Evolutionary conservation across 2,888 invertebrate species (phyloP), one percentile per base, ranked within the genome.

Genomic region (Dromius quadrimaculatus): DNA sequence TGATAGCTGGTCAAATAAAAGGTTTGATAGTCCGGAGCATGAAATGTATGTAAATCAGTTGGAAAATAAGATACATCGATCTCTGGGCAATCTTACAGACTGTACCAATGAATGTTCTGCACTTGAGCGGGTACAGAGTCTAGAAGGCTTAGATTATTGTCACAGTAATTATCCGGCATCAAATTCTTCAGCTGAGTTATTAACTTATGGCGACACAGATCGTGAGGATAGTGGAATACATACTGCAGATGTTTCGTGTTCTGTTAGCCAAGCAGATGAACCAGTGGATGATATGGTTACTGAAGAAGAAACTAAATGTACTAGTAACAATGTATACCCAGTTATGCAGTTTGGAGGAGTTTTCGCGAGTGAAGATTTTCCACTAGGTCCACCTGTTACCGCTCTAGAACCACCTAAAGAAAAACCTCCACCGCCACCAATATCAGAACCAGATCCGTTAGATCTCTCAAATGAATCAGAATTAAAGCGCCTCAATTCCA

Each of bases 361-460:
- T 1, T 70, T 70, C 17, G 23, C 36, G 5, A 62, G 15, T 32
- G 65, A 66, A 61, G 61, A 83, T 0, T 88, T 89, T 75, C 86
- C 85, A 22, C 78, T 89, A 76, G 87, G 88, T 72, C 82, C 89
- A 74, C 86, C 88, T 0, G 82, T 85, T 3, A 86, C 86, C 78
- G 84, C 82, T 38, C 74, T 89, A 77, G 91, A 92, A 78, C 93
- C 93, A 9, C n/a, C 70, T 6, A 92, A 89, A 78, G 93, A 93
- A 78, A 93, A 93, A 77, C 94, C 94, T 22, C 94, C 94, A 1
- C 94, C 94, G 8, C 92, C 92, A 1, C 92, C 92, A 0, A 85
- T 85, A 63, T 11, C 36, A 2, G 62, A 62, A 76, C 80, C 34
- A 20, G 34, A 82, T 71, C 83, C 84, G 73, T 83, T 83, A 45